phyloP scores from a whole-genome alignment of 2,797 vertebrate species.

The Melanotaenia pygmaea region DNA sequence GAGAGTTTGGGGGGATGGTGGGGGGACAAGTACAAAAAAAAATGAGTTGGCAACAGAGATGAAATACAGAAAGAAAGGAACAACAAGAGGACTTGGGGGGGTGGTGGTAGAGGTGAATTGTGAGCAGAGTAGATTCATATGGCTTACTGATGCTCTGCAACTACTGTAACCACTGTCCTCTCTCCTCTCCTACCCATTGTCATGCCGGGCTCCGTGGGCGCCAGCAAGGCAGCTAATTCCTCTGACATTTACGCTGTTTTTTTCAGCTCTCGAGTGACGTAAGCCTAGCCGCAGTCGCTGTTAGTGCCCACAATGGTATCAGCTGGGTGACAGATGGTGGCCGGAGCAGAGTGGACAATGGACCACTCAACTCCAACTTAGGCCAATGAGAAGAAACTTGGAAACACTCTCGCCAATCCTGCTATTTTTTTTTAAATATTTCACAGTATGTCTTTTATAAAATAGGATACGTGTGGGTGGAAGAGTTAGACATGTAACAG shows the following conservation, averaged over 20 bases:
- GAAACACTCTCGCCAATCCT: conserved; percentile 53
- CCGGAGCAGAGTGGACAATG: conserved; percentile 38
- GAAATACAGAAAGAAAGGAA: conserved; percentile 48
- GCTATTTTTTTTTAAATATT: conserved; percentile 60
- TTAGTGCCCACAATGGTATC: conserved; percentile 62
- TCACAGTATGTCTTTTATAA: conserved; percentile 68
- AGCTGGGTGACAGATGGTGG: conserved; percentile 62
- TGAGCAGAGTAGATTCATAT: conserved; percentile 40
- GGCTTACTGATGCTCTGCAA: conserved; percentile 56
- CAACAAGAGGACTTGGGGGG: conserved; percentile 29
- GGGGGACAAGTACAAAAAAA: conserved; percentile 52
- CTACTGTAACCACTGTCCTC: conserved; percentile 70
- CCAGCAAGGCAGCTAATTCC: conserved; percentile 78
- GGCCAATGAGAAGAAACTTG: conserved; percentile 40
- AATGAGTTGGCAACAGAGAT: conserved; percentile 60
- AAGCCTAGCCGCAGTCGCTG: conserved; percentile 50
- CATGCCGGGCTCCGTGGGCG: conserved; percentile 72
- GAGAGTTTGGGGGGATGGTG: conserved; percentile 32
- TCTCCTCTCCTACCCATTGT: conserved; percentile 74
- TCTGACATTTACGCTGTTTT: conserved; percentile 81
- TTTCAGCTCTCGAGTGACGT: conserved; percentile 71
- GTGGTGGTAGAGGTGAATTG: conserved; percentile 43
- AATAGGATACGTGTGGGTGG: conserved; percentile 76
- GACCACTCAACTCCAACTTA: conserved; percentile 39
- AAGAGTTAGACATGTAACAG: conserved; percentile 55